Percentiles rank a stretch among this genome's conserved stretches.
These are phyloP conservation scores for Calidris pugnax DNA, from an alignment of 2,113 vertebrate genomes.

Conservation along the genomic window DNA sequence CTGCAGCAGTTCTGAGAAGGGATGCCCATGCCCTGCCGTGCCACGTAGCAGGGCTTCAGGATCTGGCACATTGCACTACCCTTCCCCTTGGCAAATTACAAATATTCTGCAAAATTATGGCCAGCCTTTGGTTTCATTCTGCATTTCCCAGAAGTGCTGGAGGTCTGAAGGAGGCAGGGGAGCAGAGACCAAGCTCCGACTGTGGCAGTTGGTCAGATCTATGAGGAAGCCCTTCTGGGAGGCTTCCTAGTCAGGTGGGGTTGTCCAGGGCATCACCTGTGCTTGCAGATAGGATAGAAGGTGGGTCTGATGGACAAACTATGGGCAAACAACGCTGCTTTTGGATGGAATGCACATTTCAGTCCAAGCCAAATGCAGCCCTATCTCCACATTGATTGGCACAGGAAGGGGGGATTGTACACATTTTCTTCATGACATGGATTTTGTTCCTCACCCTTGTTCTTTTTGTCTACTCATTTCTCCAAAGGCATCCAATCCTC, in stretches of 20 bases:
- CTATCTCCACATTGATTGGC: background rate
- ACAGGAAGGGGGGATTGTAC: background rate
- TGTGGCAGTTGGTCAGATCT: background rate
- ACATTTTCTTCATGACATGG: fast-evolving
- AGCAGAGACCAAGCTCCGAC: fast-evolving
- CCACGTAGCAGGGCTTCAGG: background rate
- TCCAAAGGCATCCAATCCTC: conserved; percentile 91
- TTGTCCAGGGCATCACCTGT: background rate
- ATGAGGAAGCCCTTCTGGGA: background rate
- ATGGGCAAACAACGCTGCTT: background rate
- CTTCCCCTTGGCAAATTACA: background rate
- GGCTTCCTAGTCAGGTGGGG: background rate
- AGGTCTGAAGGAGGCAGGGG: background rate
- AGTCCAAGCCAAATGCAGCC: background rate
- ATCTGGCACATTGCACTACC: fast-evolving
- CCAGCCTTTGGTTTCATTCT: background rate
- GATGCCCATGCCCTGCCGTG: background rate
- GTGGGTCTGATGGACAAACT: background rate
- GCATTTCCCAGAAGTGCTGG: background rate
- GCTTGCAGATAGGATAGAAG: background rate
- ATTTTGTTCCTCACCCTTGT: background rate
- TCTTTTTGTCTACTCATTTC: background rate
- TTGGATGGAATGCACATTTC: background rate
- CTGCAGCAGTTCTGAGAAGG: background rate
- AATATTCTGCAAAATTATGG: background rate